Percentiles rank a stretch among this genome's conserved stretches.
Conservation (phyloP, 2,113 vertebrate species). For the Tautogolabrus adspersus region DNA sequence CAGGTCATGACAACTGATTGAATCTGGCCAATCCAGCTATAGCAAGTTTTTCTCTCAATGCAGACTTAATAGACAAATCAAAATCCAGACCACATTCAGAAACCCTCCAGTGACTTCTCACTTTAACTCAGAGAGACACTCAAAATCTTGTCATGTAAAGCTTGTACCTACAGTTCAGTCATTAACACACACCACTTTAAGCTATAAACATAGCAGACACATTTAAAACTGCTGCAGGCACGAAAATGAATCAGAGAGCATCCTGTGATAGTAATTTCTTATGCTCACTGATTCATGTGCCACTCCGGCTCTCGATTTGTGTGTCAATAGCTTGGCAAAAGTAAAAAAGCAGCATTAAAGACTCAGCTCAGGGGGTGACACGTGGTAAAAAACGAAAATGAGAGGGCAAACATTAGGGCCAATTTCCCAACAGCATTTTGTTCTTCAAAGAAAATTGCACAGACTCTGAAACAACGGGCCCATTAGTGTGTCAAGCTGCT, state of each 20-base stretch:
- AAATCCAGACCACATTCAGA: conserved; percentile 46
- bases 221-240: conserved; percentile 42
- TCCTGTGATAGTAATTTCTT: conserved; percentile 45
- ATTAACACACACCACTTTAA: conserved; percentile 44
- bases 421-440: conserved; percentile 34
- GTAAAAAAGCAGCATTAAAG: conserved; percentile 31
- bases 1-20: conserved; percentile 43
- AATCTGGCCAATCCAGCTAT: conserved; percentile 32
- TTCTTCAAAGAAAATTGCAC: conserved; percentile 29
- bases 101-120: conserved; percentile 2
- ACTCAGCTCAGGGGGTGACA: conserved; percentile 20
- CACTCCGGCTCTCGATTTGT: not conserved
- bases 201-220: conserved; percentile 46
- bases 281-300: conserved; percentile 44
- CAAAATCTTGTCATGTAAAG: conserved; percentile 7
- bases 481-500: conserved; percentile 44
- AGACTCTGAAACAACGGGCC: conserved; percentile 12
- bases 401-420: conserved; percentile 13
- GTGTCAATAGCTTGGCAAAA: conserved; percentile 58
- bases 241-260: conserved; percentile 52
- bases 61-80: conserved; percentile 49
- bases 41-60: conserved; percentile 14
- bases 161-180: conserved; percentile 25
- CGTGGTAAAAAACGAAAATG: conserved; percentile 13
- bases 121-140: conserved; percentile 22